Evolutionary conservation across 1,140 invertebrate genomes (phyloP).

Genomic region (Harpegnathos saltator): DNA sequence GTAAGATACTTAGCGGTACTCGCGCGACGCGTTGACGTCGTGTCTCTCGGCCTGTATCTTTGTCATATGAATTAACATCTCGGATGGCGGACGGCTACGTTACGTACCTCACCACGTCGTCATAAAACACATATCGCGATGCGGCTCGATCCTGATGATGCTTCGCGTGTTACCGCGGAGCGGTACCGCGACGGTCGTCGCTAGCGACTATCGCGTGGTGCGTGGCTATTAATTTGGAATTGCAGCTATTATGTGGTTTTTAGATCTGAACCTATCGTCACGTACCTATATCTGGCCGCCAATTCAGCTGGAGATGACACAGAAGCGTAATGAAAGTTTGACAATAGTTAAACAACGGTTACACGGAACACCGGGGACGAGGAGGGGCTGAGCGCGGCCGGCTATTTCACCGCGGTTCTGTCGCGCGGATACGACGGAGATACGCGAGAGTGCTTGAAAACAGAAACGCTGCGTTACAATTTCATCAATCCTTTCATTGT

Average conservation of each 20-base stretch:
- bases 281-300: not conserved
- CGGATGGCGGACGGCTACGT: slow-evolving; percentile 7
- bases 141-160: too few species aligned
- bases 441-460: too few species aligned
- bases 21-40: not conserved
- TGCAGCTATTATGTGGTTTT: slow-evolving; percentile 18
- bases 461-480: too few species aligned
- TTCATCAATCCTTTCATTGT: too few species aligned
- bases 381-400: not conserved
- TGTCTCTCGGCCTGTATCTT: slow-evolving; percentile 33
- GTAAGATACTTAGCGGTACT: slow-evolving; percentile 27
- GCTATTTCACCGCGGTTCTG: not conserved
- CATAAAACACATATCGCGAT: not conserved
- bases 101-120: not conserved
- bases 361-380: not conserved
- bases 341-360: slow-evolving; percentile 16
- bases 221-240: slow-evolving; percentile 36
- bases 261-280: slow-evolving; percentile 36
- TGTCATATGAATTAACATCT: slow-evolving; percentile 49
- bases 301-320: slow-evolving; percentile 2
- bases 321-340: slow-evolving; percentile 2
- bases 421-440: too few species aligned
- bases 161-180: slow-evolving; percentile 34
- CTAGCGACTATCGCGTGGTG: slow-evolving; percentile 27
- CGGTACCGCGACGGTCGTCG: not conserved